These are phyloP conservation scores for Brachionus rotundiformis DNA, from an alignment of 1,140 invertebrate genomes.

Conservation along the genomic window DNA sequence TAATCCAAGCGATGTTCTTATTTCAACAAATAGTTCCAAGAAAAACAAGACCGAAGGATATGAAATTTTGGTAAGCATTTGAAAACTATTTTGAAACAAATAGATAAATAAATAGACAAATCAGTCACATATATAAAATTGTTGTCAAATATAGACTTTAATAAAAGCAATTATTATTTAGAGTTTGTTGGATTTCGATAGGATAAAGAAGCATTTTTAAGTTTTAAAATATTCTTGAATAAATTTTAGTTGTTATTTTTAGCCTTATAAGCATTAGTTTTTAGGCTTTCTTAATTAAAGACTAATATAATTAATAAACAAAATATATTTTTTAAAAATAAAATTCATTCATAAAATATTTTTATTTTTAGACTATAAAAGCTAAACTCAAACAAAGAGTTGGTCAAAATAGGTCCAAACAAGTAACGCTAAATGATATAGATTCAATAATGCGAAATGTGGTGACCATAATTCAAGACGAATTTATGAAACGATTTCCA, in stretches of 20 bases:
- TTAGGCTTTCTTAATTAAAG: neutral
- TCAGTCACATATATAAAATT: no score
- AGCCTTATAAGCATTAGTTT: neutral
- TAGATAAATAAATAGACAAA: no score
- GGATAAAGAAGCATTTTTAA: neutral
- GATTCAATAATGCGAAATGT: conserved; percentile 51
- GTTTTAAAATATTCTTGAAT: neutral
- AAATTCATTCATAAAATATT: neutral
- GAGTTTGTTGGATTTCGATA: neutral
- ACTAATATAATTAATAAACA: neutral
- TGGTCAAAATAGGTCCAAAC: conserved; percentile 39
- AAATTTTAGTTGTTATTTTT: neutral
- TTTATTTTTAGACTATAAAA: conserved; percentile 41
- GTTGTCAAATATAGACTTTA: no score
- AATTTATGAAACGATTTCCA: conserved; percentile 52
- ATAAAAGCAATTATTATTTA: no score
- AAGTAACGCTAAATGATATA: conserved; percentile 37
- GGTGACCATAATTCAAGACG: conserved; percentile 50
- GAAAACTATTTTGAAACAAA: no score
- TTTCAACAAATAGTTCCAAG: conserved; percentile 35
- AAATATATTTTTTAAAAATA: neutral
- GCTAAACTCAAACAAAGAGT: conserved; percentile 51
- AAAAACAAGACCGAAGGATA: conserved; percentile 41
- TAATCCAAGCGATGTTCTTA: conserved; percentile 24
- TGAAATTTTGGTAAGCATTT: conserved; percentile 36